Conservation (phyloP, 2,113 vertebrate genomes). For the Chauna torquata region DNA sequence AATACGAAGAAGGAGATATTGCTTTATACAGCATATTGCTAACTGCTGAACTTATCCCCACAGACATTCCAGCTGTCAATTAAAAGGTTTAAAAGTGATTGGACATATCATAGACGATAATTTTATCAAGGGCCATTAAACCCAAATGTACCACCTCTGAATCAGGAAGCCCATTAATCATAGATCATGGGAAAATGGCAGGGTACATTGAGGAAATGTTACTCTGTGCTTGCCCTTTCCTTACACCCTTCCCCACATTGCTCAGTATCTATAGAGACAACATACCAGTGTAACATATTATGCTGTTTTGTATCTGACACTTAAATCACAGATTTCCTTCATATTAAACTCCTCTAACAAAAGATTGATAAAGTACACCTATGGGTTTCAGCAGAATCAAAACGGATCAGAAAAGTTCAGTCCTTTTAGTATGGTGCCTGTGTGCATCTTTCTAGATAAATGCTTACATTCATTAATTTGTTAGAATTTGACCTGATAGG, state of each 20-base stretch:
- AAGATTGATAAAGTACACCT: background rate
- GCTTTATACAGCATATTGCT: slow-evolving; percentile 1
- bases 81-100: background rate
- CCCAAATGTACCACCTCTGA: background rate
- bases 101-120: background rate
- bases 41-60: slow-evolving; percentile 18
- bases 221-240: slow-evolving; percentile 21
- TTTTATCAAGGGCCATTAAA: slow-evolving; percentile 46
- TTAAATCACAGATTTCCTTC: background rate
- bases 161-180: slow-evolving; percentile 25
- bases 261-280: background rate
- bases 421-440: background rate
- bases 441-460: background rate
- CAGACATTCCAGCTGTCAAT: background rate
- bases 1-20: background rate
- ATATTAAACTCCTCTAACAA: background rate
- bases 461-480: background rate
- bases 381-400: background rate
- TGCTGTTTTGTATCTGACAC: background rate
- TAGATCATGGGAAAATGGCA: background rate
- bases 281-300: background rate
- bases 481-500: background rate
- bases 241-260: background rate
- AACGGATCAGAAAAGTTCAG: background rate
- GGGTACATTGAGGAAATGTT: background rate